A percentile compares a stretch with the other conserved stretches of the same genome.
Conservation (phyloP, 1,140 invertebrate species). For the Metopolophium dirhodum region DNA sequence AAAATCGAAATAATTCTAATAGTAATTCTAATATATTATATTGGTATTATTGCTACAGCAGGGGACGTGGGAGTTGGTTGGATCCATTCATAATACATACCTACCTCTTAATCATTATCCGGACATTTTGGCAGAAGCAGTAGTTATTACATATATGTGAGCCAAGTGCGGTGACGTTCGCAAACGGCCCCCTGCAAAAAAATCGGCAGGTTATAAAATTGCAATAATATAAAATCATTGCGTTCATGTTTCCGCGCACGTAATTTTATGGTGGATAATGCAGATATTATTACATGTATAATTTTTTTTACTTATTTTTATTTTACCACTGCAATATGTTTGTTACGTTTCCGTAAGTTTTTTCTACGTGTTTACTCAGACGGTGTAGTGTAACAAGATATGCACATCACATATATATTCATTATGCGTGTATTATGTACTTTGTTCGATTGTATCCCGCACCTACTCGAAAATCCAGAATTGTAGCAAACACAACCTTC, state of each 20-base stretch:
- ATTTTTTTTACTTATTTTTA: conserved; percentile 5
- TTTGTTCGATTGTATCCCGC: background rate
- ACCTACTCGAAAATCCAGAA: background rate
- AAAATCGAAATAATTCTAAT: background rate
- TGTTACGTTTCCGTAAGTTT: background rate
- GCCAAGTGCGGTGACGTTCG: background rate
- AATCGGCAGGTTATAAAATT: background rate
- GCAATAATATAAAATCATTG: background rate
- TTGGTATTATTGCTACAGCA: background rate
- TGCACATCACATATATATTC: background rate
- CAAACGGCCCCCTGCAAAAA: background rate
- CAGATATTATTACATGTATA: background rate
- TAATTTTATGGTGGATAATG: background rate
- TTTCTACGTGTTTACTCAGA: background rate
- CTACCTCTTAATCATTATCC: background rate
- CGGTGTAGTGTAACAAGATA: background rate
- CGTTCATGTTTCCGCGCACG: background rate
- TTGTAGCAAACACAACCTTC: background rate
- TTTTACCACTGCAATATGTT: background rate
- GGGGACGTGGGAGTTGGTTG: background rate
- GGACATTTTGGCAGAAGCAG: background rate
- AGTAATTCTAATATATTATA: background rate
- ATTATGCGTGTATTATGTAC: background rate
- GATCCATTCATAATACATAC: background rate
- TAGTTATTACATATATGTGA: background rate